Conservation (phyloP, 2,797 vertebrate species). For the Takifugu rubripes region DNA sequence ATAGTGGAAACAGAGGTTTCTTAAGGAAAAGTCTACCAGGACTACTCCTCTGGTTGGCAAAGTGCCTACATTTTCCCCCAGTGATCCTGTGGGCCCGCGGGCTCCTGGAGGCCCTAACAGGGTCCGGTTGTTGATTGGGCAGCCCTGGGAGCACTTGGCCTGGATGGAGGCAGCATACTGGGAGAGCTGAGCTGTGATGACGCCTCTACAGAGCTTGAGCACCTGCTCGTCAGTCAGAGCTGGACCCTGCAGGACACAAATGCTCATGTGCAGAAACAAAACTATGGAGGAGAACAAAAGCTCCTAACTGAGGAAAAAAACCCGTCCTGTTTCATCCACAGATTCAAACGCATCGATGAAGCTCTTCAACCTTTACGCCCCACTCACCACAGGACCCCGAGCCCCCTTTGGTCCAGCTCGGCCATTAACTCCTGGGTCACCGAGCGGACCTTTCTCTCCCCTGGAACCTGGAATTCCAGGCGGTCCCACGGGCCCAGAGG, state of each 20-base stretch:
- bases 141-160: constrained; percentile 74
- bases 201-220: constrained; percentile 78
- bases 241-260: constrained; percentile 69
- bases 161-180: constrained; percentile 75
- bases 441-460: constrained; percentile 65
- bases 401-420: constrained; percentile 69
- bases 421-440: constrained; percentile 70
- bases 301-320: too few relatives aligned
- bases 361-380: too few relatives aligned
- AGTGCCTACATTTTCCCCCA: constrained; percentile 68
- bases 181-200: constrained; percentile 75
- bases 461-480: constrained; percentile 77
- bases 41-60: too few relatives aligned
- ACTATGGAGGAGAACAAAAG: too few relatives aligned
- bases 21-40: too few relatives aligned
- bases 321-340: neutral
- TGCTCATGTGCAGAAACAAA: too few relatives aligned
- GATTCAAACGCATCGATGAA: neutral
- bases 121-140: constrained; percentile 75
- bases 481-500: constrained; percentile 64
- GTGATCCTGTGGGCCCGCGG: constrained; percentile 50
- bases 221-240: constrained; percentile 78
- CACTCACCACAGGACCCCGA: constrained; percentile 71
- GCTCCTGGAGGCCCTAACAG: constrained; percentile 74
- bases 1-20: neutral